Percentiles rank a stretch among this genome's conserved stretches.
Conservation (phyloP, 2,888 invertebrate species). For the Cynaeus angustus region DNA sequence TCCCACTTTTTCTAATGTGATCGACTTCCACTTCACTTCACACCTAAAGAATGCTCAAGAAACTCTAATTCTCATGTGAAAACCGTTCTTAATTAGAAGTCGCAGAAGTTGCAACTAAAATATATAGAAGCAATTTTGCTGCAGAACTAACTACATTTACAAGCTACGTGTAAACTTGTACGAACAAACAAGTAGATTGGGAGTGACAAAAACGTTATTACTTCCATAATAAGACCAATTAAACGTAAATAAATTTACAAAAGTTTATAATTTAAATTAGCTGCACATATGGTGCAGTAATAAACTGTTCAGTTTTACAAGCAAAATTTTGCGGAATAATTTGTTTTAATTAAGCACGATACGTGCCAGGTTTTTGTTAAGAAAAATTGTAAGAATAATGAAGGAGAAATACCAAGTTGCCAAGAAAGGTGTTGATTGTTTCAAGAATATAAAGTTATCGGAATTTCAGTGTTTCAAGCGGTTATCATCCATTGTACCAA, state of each 20-base stretch:
- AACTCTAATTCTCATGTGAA: background rate
- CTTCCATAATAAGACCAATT: background rate
- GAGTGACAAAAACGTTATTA: background rate
- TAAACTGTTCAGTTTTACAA: background rate
- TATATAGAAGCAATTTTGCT: background rate
- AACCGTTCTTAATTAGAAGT: background rate
- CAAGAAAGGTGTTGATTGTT: constrained; percentile 19
- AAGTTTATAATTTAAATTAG: background rate
- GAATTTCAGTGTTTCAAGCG: constrained; percentile 2
- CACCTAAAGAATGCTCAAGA: background rate
- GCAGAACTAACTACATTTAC: background rate
- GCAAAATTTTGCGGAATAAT: background rate
- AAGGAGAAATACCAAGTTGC: background rate
- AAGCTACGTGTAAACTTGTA: background rate
- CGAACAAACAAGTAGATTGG: background rate
- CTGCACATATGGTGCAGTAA: constrained; percentile 1
- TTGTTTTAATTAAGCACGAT: background rate
- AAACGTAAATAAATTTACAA: background rate
- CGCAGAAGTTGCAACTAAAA: background rate
- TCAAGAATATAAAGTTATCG: background rate
- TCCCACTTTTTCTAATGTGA: too few species aligned
- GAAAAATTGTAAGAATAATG: too few species aligned
- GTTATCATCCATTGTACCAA: constrained; percentile 18
- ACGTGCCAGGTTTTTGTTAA: too few species aligned
- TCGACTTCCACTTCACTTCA: too few species aligned